phyloP scores from a whole-genome alignment of 2,888 invertebrate genomes.

The Lottia scabra region DNA sequence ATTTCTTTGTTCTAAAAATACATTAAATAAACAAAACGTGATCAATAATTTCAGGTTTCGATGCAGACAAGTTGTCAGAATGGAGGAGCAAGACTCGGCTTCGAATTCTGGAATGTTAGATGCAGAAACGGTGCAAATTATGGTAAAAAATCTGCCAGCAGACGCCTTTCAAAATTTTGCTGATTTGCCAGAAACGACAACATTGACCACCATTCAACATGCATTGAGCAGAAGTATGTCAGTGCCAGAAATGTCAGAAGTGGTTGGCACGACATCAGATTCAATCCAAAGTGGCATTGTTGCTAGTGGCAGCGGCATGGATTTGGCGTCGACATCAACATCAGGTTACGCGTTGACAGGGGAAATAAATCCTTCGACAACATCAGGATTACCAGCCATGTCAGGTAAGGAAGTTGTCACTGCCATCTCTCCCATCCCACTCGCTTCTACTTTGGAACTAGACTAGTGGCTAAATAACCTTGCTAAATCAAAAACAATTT shows the following conservation, averaged over 20 bases:
- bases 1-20: neutral
- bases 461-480: too few relatives aligned
- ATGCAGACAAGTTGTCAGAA: neutral
- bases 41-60: neutral
- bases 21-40: neutral
- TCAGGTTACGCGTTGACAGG: neutral
- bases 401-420: too few relatives aligned
- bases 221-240: neutral
- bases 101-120: neutral
- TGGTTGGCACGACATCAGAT: neutral
- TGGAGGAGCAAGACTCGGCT: neutral
- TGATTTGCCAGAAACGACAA: neutral
- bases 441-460: too few relatives aligned
- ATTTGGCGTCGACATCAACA: neutral
- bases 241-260: conserved; percentile 1
- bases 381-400: too few relatives aligned
- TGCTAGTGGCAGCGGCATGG: neutral
- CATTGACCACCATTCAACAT: neutral
- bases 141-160: conserved; percentile 1
- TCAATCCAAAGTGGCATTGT: neutral
- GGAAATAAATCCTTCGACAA: too few relatives aligned
- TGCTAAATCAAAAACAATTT: too few relatives aligned
- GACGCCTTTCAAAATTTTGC: neutral
- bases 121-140: neutral
- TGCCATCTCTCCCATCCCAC: too few relatives aligned